phyloP scores from a whole-genome alignment of 2,888 invertebrate species.

The Odontothrips loti region DNA sequence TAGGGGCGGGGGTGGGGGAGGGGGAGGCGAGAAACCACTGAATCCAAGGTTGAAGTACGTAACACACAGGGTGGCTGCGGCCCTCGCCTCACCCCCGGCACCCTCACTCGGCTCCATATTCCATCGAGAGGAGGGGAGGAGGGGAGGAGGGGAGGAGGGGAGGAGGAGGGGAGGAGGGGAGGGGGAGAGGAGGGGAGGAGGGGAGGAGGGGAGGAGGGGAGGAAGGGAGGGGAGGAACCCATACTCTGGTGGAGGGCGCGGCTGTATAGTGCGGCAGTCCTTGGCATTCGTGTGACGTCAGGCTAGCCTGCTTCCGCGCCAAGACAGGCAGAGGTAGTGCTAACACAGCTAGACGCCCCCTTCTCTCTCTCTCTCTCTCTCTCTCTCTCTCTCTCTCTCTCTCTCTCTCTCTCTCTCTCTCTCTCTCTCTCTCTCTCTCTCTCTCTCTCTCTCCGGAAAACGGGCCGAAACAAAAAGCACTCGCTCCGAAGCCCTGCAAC shows the following conservation, averaged over 20 bases:
- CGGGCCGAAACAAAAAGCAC: constrained; percentile 5
- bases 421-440: background rate
- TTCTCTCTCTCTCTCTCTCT: background rate
- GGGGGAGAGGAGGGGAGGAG: background rate
- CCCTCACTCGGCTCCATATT: constrained; percentile 12
- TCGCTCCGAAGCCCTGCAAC: constrained; percentile 2
- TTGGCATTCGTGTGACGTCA: too few relatives aligned
- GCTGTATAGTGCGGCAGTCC: too few relatives aligned
- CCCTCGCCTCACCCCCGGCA: background rate
- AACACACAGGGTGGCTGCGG: constrained; percentile 15
- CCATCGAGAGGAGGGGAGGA: constrained; percentile 12
- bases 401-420: background rate
- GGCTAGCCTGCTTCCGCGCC: too few relatives aligned
- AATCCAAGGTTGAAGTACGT: constrained; percentile 24
- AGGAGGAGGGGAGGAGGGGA: background rate
- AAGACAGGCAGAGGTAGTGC: too few relatives aligned
- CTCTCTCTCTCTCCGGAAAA: constrained; percentile 11
- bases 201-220: background rate
- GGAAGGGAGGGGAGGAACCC: too few relatives aligned
- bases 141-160: background rate
- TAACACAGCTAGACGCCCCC: too few relatives aligned
- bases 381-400: background rate
- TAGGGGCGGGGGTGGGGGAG: constrained; percentile 8
- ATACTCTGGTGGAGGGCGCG: too few relatives aligned
- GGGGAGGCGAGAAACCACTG: constrained; percentile 16